Evolutionary conservation across 2,888 invertebrate genomes (phyloP), one percentile per base, ranked within the genome.

Genomic region (Parnassius glacialis): DNA sequence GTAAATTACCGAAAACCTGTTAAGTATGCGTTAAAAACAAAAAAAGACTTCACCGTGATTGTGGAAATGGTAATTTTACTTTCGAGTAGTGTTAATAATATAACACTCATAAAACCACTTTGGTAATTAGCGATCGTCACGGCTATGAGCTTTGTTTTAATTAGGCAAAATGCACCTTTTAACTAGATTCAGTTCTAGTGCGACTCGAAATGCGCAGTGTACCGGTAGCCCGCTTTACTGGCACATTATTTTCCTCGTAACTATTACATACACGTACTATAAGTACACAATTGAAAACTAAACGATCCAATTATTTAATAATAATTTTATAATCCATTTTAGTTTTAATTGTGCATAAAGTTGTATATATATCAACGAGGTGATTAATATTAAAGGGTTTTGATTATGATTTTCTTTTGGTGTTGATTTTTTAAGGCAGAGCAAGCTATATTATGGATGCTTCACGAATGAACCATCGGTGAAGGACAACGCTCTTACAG

Each of bases 241-340:
- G 76, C 79, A 79, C 83, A 88, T 87, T 87, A 84, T 87, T 85
- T 20, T 81, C 80, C 78, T 78, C 80, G 79, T 88, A 87, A 91
- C 87, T 81, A 88, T 89, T 87, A 84, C 86, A 87, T 87, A 89
- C 89, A 84, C 83, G 82, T 84, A 84, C 85, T 89, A 90, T 91
- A 87, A 92, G 84, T 81, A 82, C 83, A 83, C 88, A 85, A 85
- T 91, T 89, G 89, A 91, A 91, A 85, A 89, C 87, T 85, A 90
- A 91, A 80, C 80, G 85, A 80, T 84, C 84, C 83, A 7, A 34
- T 2, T 20, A 20, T 20, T 20, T 34, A 34, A 7, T 34, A 7
- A 34, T 34, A 34, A 1, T 5, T 34, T 5, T 34, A 25, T 5
- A 25, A 25, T 25, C 25, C 25, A 7, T 25, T 25, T 7, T 34